Evolutionary conservation across 2,797 vertebrate species (phyloP).

Genomic region (Phrynocephalus forsythii): DNA sequence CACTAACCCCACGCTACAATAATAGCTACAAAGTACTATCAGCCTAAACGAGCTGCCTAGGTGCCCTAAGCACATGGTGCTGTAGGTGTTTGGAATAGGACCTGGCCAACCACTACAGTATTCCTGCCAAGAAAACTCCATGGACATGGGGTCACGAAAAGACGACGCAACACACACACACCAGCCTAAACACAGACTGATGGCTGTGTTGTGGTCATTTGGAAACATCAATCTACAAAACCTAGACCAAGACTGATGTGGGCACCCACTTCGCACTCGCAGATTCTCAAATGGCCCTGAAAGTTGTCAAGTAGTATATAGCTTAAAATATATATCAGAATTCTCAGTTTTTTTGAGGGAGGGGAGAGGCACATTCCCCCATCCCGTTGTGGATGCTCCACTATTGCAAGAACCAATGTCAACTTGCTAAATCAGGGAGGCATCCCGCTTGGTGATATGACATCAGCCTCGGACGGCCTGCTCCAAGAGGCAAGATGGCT

Average conservation of each 20-base stretch:
- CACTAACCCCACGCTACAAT: no score
- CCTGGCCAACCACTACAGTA: no score
- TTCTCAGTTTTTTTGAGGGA: accelerated
- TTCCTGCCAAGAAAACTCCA: no score
- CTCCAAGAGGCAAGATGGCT: constrained; percentile 42
- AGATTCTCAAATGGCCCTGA: accelerated
- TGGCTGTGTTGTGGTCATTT: neutral
- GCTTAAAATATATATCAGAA: no score
- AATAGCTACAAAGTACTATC: no score
- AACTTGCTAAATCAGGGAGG: neutral
- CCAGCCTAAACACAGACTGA: neutral
- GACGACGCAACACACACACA: no score
- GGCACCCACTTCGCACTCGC: neutral
- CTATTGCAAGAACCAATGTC: neutral
- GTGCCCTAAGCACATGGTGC: no score
- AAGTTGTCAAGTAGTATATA: neutral
- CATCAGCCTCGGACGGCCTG: neutral
- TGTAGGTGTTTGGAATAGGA: no score
- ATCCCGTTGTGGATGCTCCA: neutral
- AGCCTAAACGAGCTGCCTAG: no score
- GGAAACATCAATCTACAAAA: accelerated
- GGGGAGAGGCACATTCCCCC: neutral
- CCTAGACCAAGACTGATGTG: accelerated
- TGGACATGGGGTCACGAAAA: no score
- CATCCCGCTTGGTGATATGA: neutral